Conservation (phyloP, 2,113 vertebrate genomes). For the Silurus asotus region DNA sequence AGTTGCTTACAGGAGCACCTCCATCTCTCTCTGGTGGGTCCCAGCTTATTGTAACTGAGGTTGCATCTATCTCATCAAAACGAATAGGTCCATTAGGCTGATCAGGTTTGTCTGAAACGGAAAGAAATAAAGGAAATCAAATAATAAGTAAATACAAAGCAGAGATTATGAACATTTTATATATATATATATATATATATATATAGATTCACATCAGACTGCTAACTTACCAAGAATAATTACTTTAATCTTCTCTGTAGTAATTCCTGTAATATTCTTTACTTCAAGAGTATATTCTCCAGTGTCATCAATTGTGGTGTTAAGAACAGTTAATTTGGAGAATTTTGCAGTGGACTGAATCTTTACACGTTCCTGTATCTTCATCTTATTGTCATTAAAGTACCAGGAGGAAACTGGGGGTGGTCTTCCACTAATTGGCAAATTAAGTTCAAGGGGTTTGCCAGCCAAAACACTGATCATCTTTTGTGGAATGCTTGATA, state of each 20-base stretch:
- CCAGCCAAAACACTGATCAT: constrained; percentile 87
- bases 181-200: no score
- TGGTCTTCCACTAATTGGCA: constrained; percentile 89
- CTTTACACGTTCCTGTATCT: constrained; percentile 85
- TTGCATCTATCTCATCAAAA: constrained; percentile 90
- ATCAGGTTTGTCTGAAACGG: constrained; percentile 86
- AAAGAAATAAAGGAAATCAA: constrained; percentile 23
- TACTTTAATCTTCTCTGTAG: constrained; percentile 84
- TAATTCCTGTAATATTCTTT: constrained; percentile 86
- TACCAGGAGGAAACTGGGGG: constrained; percentile 90
- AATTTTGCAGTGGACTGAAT: constrained; percentile 83
- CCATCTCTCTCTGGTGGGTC: constrained; percentile 88
- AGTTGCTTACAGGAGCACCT: constrained; percentile 88
- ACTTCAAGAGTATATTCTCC: constrained; percentile 90
- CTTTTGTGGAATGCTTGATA: constrained; percentile 90
- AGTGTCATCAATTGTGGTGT: constrained; percentile 90
- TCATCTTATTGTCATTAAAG: constrained; percentile 84
- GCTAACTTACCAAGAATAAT: constrained; percentile 87
- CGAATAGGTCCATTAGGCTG: constrained; percentile 85
- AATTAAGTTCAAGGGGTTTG: constrained; percentile 85
- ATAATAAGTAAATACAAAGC: constrained; percentile 15
- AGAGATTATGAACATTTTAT: neutral
- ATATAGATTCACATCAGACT: neutral
- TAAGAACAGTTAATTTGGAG: constrained; percentile 82
- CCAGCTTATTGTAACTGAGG: constrained; percentile 88